Conservation (phyloP, 2,888 invertebrate genomes). For the Sminthurides aquaticus region DNA sequence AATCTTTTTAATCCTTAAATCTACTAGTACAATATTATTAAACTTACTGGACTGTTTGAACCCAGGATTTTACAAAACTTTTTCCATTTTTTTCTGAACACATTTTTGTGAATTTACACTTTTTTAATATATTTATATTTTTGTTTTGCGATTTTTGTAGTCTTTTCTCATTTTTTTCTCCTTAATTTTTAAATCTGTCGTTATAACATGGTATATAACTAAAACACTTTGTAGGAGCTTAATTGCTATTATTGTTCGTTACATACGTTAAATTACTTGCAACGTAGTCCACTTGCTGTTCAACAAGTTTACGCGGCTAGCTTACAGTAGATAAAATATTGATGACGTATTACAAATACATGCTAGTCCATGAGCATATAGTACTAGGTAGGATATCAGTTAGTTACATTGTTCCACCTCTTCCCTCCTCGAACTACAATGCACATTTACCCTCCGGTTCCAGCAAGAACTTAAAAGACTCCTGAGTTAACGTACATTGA, state of each 20-base stretch:
- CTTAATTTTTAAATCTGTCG: background rate
- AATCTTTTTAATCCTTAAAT: background rate
- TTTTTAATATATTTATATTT: conserved; percentile 9
- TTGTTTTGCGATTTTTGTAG: conserved; percentile 23
- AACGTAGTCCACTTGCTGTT: background rate
- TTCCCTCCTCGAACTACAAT: background rate
- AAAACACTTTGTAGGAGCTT: background rate
- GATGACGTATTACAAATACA: background rate
- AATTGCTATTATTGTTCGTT: background rate
- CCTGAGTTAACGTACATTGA: background rate
- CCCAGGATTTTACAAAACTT: conserved; percentile 20
- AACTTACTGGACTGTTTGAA: conserved; percentile 21
- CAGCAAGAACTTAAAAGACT: background rate
- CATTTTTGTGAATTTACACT: conserved; percentile 28
- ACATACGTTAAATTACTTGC: background rate
- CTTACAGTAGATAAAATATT: background rate
- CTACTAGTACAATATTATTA: conserved; percentile 4
- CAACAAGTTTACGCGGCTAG: background rate
- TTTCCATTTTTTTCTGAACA: conserved; percentile 36
- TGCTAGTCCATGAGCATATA: background rate
- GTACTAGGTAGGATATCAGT: background rate
- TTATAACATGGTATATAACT: too few relatives aligned
- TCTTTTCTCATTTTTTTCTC: conserved; percentile 28
- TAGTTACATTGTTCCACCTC: background rate
- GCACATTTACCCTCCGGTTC: background rate